These are phyloP conservation scores for Urosaurus nigricauda DNA, from an alignment of 2,797 vertebrate species.

Conservation along the genomic window DNA sequence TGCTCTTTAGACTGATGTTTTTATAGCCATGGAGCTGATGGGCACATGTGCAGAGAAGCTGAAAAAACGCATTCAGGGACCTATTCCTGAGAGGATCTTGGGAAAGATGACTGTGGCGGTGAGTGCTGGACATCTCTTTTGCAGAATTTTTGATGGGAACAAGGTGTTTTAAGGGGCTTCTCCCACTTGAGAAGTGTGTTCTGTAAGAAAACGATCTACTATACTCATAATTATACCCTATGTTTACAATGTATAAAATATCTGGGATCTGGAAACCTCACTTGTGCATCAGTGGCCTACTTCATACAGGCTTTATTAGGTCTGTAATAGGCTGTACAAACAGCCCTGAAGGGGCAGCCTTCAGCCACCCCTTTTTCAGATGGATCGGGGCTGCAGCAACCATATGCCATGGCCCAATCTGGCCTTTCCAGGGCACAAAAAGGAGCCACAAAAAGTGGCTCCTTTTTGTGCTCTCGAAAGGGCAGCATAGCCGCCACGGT, in stretches of 20 bases:
- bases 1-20: conserved; percentile 89
- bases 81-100: conserved; percentile 93
- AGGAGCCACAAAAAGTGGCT: too few relatives aligned
- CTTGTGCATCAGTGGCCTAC: background rate
- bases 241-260: background rate
- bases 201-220: background rate
- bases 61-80: conserved; percentile 95
- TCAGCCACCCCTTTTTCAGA: too few relatives aligned
- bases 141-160: background rate
- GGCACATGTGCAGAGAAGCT: conserved; percentile 96
- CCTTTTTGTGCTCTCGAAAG: too few relatives aligned
- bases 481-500: too few relatives aligned
- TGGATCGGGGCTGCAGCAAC: too few relatives aligned
- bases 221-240: background rate
- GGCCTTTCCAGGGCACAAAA: too few relatives aligned
- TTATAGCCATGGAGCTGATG: conserved; percentile 98
- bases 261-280: background rate
- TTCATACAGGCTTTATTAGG: background rate
- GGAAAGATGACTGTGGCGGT: conserved; percentile 98
- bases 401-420: too few relatives aligned
- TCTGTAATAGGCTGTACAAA: too few relatives aligned
- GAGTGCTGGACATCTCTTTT: conserved; percentile 67
- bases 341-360: too few relatives aligned
- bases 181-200: background rate
- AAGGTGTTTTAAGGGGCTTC: background rate